A percentile compares a stretch with the other conserved stretches of the same genome.
Conservation (phyloP, 2,113 vertebrate genomes). For the Proteles cristata region DNA sequence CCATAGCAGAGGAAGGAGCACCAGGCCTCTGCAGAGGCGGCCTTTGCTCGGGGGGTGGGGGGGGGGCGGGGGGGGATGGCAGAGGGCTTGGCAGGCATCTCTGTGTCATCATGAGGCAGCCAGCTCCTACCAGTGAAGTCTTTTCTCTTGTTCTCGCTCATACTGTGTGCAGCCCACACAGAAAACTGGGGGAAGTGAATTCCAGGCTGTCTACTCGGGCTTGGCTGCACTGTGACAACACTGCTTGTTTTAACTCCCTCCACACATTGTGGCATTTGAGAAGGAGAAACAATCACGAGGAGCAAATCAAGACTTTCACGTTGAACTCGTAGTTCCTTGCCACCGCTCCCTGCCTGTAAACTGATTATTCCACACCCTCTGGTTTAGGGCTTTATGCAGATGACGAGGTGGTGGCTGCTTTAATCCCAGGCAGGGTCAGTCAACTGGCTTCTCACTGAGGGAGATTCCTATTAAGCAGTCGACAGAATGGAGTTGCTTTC, state of each 20-base stretch:
- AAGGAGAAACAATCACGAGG: conserved; percentile 53
- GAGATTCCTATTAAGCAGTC: conserved; percentile 62
- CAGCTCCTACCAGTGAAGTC: conserved; percentile 51
- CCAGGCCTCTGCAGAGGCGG: not conserved
- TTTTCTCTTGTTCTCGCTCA: conserved; percentile 61
- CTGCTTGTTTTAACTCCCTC: conserved; percentile 68
- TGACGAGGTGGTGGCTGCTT: not conserved
- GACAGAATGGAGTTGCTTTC: conserved; percentile 51
- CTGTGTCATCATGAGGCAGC: conserved; percentile 50
- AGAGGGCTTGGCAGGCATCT: conserved; percentile 17
- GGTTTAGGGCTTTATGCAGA: conserved; percentile 54
- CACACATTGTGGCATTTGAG: conserved; percentile 71
- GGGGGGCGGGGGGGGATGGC: not conserved
- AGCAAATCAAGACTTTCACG: conserved; percentile 53
- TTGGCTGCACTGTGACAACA: conserved; percentile 62
- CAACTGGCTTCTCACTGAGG: conserved; percentile 43
- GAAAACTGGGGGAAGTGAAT: conserved; percentile 70
- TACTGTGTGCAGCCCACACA: conserved; percentile 74
- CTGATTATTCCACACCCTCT: conserved; percentile 22
- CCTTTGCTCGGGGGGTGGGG: not conserved
- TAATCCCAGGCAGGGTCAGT: conserved; percentile 9
- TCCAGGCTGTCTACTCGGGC: conserved; percentile 71
- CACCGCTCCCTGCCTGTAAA: not conserved
- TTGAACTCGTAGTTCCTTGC: conserved; percentile 12
- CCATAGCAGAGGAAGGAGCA: not conserved